Base-by-base conservation (phyloP, 1,140 invertebrate species). In the Pseudoatta argentina region DNA sequence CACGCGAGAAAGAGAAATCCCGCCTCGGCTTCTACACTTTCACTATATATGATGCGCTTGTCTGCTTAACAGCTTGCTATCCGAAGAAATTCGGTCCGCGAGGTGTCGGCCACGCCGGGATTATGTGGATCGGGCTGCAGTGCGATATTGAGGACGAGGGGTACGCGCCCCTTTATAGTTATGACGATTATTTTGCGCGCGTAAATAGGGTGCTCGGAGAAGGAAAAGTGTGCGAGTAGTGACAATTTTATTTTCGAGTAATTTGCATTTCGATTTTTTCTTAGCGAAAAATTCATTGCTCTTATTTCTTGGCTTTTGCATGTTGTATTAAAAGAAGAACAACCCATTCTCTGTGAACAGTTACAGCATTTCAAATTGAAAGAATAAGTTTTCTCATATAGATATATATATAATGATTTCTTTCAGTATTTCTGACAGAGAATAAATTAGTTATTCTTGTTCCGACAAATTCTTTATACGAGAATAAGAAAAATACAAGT, bases 1-100 rank as follows among this genome's bases (percentile, higher is more conserved):
- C 79, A 83, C 79, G 55, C 89, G 90, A 87, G 82, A 78, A 64
- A 90, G 88, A 91, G 59, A 91, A 89, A 92, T 89, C 90, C 92
- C 91, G 91, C 89, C 91, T 92, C 91, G 91, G 94, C 93, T 93
- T 94, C 89, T 93, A 93, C 88, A 89, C 87, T 92, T 89, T 94
- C 82, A 94, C 89, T 93, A 93, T 92, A 88, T 93, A 94, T 93
- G 92, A 94, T 94, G 91, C 93, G 94, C 95, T 95, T 95, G 87
- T 95, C 93, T 95, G 94, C 94, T 96, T 94, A 94, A 94, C 95
- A 96, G 96, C 96, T 95, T 97, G 96, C 95, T 97, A 97, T 95
- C 95, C 96, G 91, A 97, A 97, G 95, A 97, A 97, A 95, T 98
- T 96, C 94, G 98, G 98, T 88, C 98, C 98, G 89, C 97, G 98